Evolutionary conservation across 1,140 invertebrate genomes (phyloP).

Genomic region (Drosophila equinoxialis): DNA sequence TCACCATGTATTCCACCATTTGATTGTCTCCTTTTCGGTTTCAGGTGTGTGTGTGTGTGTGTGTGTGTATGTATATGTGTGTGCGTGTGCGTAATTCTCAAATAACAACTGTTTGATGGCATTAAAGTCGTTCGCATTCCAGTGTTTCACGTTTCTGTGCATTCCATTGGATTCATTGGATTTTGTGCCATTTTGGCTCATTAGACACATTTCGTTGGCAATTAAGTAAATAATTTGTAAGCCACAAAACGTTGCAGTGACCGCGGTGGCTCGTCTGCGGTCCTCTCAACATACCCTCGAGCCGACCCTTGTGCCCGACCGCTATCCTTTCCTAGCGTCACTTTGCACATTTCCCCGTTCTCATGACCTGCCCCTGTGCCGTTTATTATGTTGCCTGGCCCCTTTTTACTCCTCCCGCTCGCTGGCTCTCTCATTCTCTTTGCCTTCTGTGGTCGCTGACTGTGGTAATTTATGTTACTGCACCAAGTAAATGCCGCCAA

Average conservation of each 20-base stretch:
- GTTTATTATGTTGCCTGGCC: slow-evolving; percentile 65
- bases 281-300: not conserved
- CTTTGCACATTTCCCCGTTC: not conserved
- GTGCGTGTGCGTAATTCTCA: slow-evolving; percentile 25
- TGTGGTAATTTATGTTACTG: slow-evolving; percentile 79
- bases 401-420: not conserved
- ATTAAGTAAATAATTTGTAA: slow-evolving; percentile 81
- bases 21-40: too few relatives aligned
- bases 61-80: not conserved
- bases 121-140: slow-evolving; percentile 3
- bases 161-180: slow-evolving; percentile 60
- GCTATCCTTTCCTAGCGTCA: not conserved
- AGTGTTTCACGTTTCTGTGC: slow-evolving; percentile 34
- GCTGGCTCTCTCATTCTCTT: slow-evolving; percentile 19
- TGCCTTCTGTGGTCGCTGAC: slow-evolving; percentile 63
- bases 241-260: slow-evolving; percentile 75
- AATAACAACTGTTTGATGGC: slow-evolving; percentile 14
- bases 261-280: slow-evolving; percentile 53
- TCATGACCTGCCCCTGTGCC: slow-evolving; percentile 40
- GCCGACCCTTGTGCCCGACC: not conserved
- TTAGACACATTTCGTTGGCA: slow-evolving; percentile 80
- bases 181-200: slow-evolving; percentile 70
- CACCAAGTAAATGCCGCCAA: slow-evolving; percentile 78
- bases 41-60: not conserved
- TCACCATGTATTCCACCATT: too few relatives aligned